Evolutionary conservation across 2,113 vertebrate genomes (phyloP).

Genomic region (Dipodomys stephensi): DNA sequence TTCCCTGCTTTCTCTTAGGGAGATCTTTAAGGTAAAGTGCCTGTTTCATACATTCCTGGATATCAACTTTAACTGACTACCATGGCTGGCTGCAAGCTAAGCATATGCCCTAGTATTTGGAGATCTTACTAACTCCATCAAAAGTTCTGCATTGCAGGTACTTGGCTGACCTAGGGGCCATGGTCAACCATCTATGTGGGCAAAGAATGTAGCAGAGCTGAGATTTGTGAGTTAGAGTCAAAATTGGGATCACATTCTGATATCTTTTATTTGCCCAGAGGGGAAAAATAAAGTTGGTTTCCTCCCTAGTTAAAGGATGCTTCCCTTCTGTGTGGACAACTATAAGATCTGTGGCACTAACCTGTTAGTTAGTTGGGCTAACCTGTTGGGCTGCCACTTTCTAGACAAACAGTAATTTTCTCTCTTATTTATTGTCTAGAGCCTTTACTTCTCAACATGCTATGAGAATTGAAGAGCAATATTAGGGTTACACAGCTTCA

Average conservation of each 20-base stretch:
- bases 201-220: neutral
- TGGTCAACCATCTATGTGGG: too few species aligned
- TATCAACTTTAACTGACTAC: neutral
- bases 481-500: neutral
- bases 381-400: neutral
- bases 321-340: neutral
- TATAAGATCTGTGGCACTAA: neutral
- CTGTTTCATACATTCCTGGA: neutral
- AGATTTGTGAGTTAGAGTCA: neutral
- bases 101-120: neutral
- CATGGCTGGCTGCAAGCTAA: neutral
- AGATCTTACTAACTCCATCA: neutral
- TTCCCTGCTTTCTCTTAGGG: neutral
- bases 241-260: neutral
- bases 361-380: too few species aligned
- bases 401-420: neutral
- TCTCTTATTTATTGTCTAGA: neutral
- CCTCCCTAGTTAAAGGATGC: neutral
- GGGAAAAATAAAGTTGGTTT: neutral
- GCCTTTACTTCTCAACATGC: neutral
- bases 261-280: neutral
- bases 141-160: neutral
- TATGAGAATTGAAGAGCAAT: neutral
- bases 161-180: neutral
- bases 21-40: neutral